These are phyloP conservation scores for Ichneumoninae sp. DNA, from an alignment of 2,888 invertebrate species.

Conservation along the genomic window DNA sequence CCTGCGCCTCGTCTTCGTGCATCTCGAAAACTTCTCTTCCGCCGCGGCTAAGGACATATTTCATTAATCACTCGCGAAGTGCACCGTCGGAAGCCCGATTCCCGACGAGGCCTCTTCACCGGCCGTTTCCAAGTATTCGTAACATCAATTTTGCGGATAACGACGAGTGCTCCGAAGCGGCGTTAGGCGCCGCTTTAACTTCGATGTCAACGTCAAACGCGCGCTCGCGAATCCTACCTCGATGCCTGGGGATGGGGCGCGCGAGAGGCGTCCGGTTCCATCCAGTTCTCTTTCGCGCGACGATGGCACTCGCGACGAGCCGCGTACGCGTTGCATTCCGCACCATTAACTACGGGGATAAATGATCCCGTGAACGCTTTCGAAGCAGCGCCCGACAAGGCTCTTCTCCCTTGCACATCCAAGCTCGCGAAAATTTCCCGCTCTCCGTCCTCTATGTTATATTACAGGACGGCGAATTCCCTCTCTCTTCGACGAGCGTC, in stretches of 20 bases:
- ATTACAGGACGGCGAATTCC: constrained; percentile 13
- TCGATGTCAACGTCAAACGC: constrained; percentile 68
- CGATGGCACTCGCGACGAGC: constrained; percentile 4
- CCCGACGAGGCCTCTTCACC: background rate
- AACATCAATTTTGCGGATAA: constrained; percentile 73
- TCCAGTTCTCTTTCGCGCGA: constrained; percentile 25
- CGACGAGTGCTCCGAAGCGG: constrained; percentile 60
- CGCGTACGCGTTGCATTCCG: constrained; percentile 25
- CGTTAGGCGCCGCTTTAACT: constrained; percentile 68
- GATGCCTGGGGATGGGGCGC: background rate
- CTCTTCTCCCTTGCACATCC: constrained; percentile 3
- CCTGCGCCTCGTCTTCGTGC: background rate
- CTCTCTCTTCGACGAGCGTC: background rate
- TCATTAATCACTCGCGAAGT: constrained; percentile 43
- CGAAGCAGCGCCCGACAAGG: constrained; percentile 8
- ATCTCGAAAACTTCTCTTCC: background rate
- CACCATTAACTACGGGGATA: constrained; percentile 75
- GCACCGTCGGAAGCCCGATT: background rate
- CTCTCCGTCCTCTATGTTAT: constrained; percentile 1
- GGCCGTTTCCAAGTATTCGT: constrained; percentile 52
- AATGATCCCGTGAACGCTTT: constrained; percentile 72
- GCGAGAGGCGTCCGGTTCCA: background rate
- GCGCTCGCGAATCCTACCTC: constrained; percentile 41
- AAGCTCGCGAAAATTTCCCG: background rate
- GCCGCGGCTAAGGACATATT: background rate